Percentiles rank a stretch among this genome's conserved stretches.
Conservation (phyloP, 92 coral and sea anemone genomes). For the Siderastrea siderea region DNA sequence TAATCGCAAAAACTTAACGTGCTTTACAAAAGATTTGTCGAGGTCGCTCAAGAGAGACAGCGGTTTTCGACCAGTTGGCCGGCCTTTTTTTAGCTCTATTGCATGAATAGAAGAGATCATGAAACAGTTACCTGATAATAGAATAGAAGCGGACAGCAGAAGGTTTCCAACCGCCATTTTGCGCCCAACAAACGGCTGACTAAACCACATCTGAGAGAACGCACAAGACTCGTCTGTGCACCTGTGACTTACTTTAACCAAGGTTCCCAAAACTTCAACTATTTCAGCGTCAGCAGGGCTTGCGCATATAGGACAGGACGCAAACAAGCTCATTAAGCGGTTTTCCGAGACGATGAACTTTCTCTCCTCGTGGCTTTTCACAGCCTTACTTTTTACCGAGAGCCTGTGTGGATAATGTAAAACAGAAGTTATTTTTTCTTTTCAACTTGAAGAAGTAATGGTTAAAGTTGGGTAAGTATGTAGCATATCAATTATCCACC, state of each 20-base stretch:
- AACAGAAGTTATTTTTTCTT: too few species aligned
- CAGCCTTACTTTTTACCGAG: background rate
- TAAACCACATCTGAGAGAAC: slow-evolving; percentile 10
- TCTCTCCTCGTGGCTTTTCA: background rate
- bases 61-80: too few species aligned
- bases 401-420: background rate
- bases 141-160: too few species aligned
- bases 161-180: background rate
- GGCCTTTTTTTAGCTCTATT: too few species aligned
- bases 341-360: background rate
- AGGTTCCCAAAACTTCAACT: background rate
- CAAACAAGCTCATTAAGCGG: slow-evolving; percentile 1
- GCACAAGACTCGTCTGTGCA: slow-evolving; percentile 2
- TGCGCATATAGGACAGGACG: slow-evolving; percentile 4
- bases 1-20: too few species aligned
- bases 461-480: background rate
- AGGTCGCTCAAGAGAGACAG: too few species aligned
- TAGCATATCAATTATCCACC: background rate
- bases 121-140: too few species aligned
- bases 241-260: background rate
- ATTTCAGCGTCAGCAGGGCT: slow-evolving; percentile 17
- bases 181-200: slow-evolving; percentile 10
- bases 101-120: too few species aligned
- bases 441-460: background rate
- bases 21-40: too few species aligned